Evolutionary conservation across 1,140 invertebrate species (phyloP).

Genomic region (Achroia grisella): DNA sequence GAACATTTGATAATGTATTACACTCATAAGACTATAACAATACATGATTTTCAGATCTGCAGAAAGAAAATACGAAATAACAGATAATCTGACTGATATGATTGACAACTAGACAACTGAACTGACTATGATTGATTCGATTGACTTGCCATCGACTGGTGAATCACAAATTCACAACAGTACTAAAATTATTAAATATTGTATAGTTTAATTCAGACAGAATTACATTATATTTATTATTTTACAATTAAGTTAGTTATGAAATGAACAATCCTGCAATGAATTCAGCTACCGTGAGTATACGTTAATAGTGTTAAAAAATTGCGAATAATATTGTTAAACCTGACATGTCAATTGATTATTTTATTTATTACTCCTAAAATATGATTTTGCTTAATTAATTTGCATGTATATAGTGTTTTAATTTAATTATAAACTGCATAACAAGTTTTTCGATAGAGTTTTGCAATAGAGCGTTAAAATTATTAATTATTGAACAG

Average conservation of each 20-base stretch:
- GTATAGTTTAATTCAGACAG: neutral
- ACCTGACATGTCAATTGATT: neutral
- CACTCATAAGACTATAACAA: too few species aligned
- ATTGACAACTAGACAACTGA: too few species aligned
- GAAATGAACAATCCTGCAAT: constrained; percentile 32
- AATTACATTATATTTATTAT: neutral
- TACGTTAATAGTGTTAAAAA: constrained; percentile 2
- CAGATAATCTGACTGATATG: too few species aligned
- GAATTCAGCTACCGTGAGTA: constrained; percentile 59
- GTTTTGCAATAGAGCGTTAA: neutral
- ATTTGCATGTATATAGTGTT: constrained; percentile 18
- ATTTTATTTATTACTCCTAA: constrained; percentile 1
- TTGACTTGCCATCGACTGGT: too few species aligned
- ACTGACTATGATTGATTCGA: too few species aligned
- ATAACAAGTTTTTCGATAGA: neutral
- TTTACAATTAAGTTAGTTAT: neutral
- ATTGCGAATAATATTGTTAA: constrained; percentile 3
- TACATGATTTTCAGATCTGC: too few species aligned
- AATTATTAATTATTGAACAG: too few species aligned
- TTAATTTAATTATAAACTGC: neutral
- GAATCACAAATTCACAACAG: too few species aligned
- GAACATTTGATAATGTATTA: too few species aligned
- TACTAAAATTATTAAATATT: too few species aligned
- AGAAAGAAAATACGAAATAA: too few species aligned
- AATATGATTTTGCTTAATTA: constrained; percentile 18